Evolutionary conservation across 1,140 invertebrate species (phyloP).

Genomic region (Drosophila quadrilineata): DNA sequence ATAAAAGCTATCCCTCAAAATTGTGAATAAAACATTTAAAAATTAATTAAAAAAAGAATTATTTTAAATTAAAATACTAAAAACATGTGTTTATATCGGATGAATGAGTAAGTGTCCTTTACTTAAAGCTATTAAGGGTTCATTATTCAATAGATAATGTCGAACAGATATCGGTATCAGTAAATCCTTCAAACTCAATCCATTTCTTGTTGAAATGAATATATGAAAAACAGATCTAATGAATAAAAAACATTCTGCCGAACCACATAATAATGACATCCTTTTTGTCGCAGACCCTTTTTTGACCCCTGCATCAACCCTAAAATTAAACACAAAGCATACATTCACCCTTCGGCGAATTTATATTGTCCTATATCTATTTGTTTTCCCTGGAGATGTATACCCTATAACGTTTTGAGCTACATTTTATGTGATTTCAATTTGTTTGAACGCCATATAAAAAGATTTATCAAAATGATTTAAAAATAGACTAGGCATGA

Average conservation of each 20-base stretch:
- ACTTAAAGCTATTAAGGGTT: constrained; percentile 52
- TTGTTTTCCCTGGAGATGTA: too few relatives aligned
- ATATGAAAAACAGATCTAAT: constrained; percentile 37
- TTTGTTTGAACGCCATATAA: too few relatives aligned
- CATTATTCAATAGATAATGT: not conserved
- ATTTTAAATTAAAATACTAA: too few relatives aligned
- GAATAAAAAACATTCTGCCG: constrained; percentile 71
- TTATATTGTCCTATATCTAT: constrained; percentile 24
- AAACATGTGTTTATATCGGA: not conserved
- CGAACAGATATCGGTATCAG: constrained; percentile 36
- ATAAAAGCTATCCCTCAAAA: too few relatives aligned
- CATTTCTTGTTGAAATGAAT: constrained; percentile 38
- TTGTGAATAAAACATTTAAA: too few relatives aligned
- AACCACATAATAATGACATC: constrained; percentile 77
- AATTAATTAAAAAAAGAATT: too few relatives aligned
- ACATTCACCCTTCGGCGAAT: constrained; percentile 48
- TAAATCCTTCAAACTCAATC: constrained; percentile 39
- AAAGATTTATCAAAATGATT: too few relatives aligned
- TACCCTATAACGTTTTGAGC: too few relatives aligned
- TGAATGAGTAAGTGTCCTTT: constrained; percentile 4
- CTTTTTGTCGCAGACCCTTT: constrained; percentile 52
- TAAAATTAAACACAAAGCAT: constrained; percentile 16
- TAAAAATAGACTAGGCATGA: too few relatives aligned
- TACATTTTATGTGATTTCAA: too few relatives aligned
- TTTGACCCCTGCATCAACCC: constrained; percentile 5